Conservation (phyloP, 2,888 invertebrate species). For the Schrankia costaestrigalis region DNA sequence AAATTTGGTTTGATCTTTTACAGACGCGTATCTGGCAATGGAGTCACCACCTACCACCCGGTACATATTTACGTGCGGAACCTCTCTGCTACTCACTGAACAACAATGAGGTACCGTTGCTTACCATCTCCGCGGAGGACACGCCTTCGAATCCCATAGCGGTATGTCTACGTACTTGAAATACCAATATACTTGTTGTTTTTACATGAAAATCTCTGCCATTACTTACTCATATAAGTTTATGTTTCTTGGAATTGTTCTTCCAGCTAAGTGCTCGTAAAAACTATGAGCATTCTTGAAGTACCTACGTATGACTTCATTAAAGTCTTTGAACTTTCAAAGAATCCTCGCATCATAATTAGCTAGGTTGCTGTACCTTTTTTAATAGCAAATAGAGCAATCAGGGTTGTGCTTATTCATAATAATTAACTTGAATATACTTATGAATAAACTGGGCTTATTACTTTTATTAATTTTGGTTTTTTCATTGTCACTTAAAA, state of each 20-base stretch:
- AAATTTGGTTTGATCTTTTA: no score
- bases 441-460: no score
- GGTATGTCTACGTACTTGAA: constrained; percentile 50
- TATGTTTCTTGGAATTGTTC: constrained; percentile 3
- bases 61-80: constrained; percentile 83
- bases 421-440: no score
- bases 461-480: no score
- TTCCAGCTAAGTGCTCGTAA: constrained; percentile 1
- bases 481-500: no score
- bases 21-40: constrained; percentile 84
- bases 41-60: constrained; percentile 66
- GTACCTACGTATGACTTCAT: constrained; percentile 5
- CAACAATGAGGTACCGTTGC: constrained; percentile 86
- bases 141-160: constrained; percentile 76
- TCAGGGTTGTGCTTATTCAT: no score
- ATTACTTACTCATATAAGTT: constrained; percentile 5
- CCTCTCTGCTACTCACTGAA: constrained; percentile 86
- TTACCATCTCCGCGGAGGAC: constrained; percentile 87
- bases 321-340: constrained; percentile 3
- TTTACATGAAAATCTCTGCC: constrained; percentile 12
- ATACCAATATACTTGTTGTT: constrained; percentile 6
- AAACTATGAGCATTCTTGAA: constrained; percentile 3
- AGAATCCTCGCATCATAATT: background rate
- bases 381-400: no score
- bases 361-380: background rate